Evolutionary conservation across 1,140 invertebrate genomes (phyloP).

Genomic region (Tigriopus japonicus): DNA sequence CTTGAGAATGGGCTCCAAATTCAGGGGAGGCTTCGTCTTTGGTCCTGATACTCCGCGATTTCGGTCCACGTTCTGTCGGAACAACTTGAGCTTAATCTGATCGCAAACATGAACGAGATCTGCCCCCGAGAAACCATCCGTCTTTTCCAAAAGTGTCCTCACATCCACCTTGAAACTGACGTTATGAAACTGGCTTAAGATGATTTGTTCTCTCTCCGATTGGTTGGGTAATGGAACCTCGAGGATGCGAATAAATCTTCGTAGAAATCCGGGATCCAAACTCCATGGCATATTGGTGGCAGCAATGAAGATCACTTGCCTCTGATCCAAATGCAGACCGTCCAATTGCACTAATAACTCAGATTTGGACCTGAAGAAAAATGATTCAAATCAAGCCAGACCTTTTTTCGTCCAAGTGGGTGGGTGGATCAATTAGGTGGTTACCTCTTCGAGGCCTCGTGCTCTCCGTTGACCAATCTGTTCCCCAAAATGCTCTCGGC

Average conservation of each 20-base stretch:
- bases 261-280: not conserved
- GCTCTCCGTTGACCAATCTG: slow-evolving; percentile 1
- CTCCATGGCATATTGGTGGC: not conserved
- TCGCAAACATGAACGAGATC: not conserved
- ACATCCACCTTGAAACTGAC: not conserved
- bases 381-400: no score
- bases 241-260: not conserved
- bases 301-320: not conserved
- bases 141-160: not conserved
- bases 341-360: not conserved
- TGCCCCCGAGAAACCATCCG: not conserved
- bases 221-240: not conserved
- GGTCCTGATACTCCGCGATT: no score
- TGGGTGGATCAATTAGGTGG: no score
- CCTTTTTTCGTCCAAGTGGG: no score
- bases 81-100: no score
- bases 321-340: not conserved
- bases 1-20: no score
- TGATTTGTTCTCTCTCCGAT: not conserved
- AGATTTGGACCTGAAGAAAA: not conserved
- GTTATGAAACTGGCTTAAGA: not conserved
- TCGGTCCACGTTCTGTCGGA: no score
- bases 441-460: slow-evolving; percentile 7
- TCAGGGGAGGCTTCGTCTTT: no score
- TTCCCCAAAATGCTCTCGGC: slow-evolving; percentile 17